Evolutionary conservation across 2,113 vertebrate genomes (phyloP).

Genomic region (Motacilla tschutschensis): DNA sequence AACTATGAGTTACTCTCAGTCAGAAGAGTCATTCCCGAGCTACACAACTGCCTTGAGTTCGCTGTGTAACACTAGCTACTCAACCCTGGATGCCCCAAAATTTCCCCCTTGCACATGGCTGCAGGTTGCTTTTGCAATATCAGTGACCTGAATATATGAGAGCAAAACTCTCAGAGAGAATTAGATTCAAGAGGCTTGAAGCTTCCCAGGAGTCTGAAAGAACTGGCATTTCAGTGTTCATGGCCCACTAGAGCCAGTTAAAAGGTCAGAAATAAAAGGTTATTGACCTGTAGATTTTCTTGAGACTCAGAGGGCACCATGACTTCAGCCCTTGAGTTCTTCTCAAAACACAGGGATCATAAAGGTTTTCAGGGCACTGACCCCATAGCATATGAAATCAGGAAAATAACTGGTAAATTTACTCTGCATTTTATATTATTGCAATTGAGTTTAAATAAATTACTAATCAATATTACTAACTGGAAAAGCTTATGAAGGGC

Average conservation of each 20-base stretch:
- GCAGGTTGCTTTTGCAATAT: constrained; percentile 42
- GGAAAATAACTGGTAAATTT: constrained; percentile 33
- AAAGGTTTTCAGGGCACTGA: constrained; percentile 62
- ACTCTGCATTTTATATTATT: constrained; percentile 38
- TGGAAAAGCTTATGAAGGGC: not conserved
- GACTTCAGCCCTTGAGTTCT: constrained; percentile 38
- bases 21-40: not conserved
- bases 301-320: constrained; percentile 21
- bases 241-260: constrained; percentile 72
- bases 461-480: not conserved
- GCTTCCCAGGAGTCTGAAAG: constrained; percentile 71
- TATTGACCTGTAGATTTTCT: constrained; percentile 74
- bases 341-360: constrained; percentile 57
- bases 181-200: constrained; percentile 63
- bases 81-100: constrained; percentile 10
- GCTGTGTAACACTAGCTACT: not conserved
- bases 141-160: constrained; percentile 66
- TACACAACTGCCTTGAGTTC: not conserved
- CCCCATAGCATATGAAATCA: constrained; percentile 44
- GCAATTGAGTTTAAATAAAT: constrained; percentile 18
- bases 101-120: constrained; percentile 14
- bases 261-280: constrained; percentile 78
- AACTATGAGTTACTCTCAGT: not conserved
- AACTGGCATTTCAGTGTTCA: constrained; percentile 71
- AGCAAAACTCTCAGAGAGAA: constrained; percentile 71